These are phyloP conservation scores for Acropternis orthonyx DNA, from an alignment of 2,797 vertebrate species.

Conservation along the genomic window DNA sequence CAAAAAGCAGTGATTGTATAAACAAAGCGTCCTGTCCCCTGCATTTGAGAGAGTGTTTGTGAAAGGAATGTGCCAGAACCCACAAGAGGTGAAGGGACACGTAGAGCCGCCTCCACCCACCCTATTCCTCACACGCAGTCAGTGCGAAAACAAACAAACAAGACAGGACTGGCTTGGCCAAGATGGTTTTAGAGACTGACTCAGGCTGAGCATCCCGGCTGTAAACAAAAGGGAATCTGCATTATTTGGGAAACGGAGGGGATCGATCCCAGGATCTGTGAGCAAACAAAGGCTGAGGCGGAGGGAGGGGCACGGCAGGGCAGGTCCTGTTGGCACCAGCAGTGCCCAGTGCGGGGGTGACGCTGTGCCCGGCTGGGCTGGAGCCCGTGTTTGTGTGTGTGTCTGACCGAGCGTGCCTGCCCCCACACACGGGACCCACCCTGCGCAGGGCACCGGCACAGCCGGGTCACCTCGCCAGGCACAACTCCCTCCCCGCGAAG, in stretches of 20 bases:
- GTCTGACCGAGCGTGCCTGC: not conserved
- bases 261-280: not conserved
- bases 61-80: not conserved
- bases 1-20: not conserved
- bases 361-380: not conserved
- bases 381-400: not conserved
- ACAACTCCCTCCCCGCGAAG: not conserved
- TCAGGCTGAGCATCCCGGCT: not conserved
- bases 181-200: not conserved
- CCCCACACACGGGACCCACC: not conserved
- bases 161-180: conserved; percentile 20
- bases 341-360: not conserved
- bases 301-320: not conserved
- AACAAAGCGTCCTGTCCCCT: conserved; percentile 2
- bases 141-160: conserved; percentile 56
- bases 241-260: not conserved
- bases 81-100: conserved; percentile 53
- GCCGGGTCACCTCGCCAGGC: not conserved
- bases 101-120: conserved; percentile 22
- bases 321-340: not conserved
- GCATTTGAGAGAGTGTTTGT: not conserved
- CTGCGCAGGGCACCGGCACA: not conserved
- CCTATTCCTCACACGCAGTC: conserved; percentile 12
- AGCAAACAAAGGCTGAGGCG: not conserved
- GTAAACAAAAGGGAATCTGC: not conserved